Evolutionary conservation across 2,797 vertebrate genomes (phyloP).

Genomic region (Characodon lateralis): DNA sequence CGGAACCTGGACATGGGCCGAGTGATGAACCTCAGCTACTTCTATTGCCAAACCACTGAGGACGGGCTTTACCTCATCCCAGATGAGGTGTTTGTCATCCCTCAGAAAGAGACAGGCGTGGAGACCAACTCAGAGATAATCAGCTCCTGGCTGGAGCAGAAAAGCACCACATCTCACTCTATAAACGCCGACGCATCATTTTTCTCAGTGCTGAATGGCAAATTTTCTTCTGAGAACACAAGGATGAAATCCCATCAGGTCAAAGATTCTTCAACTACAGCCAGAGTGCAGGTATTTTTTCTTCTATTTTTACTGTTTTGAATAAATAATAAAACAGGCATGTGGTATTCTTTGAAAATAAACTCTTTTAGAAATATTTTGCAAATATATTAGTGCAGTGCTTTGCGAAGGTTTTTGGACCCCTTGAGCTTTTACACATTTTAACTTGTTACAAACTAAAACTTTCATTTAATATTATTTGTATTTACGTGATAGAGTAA

Average conservation of each 20-base stretch:
- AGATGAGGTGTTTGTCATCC: constrained; percentile 87
- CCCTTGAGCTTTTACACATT: neutral
- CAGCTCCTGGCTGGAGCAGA: constrained; percentile 85
- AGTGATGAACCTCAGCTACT: constrained; percentile 87
- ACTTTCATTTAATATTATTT: too few species aligned
- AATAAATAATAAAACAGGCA: neutral
- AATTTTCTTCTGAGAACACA: constrained; percentile 85
- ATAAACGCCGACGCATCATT: constrained; percentile 86
- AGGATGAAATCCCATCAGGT: constrained; percentile 89
- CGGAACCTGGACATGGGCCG: constrained; percentile 89
- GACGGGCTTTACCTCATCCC: constrained; percentile 89
- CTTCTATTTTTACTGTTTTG: neutral
- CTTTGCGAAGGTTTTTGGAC: neutral
- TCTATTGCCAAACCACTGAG: constrained; percentile 87
- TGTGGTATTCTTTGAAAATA: neutral
- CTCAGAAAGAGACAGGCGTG: constrained; percentile 86
- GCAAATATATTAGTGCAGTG: neutral
- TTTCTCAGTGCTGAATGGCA: constrained; percentile 80
- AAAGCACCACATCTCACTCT: constrained; percentile 80
- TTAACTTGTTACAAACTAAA: neutral
- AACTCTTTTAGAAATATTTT: neutral
- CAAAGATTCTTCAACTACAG: constrained; percentile 80
- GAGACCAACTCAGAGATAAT: constrained; percentile 90
- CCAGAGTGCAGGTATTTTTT: constrained; percentile 83
- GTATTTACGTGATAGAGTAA: neutral